phyloP scores from a whole-genome alignment of 2,888 invertebrate genomes.

The Argyresthia albistria region DNA sequence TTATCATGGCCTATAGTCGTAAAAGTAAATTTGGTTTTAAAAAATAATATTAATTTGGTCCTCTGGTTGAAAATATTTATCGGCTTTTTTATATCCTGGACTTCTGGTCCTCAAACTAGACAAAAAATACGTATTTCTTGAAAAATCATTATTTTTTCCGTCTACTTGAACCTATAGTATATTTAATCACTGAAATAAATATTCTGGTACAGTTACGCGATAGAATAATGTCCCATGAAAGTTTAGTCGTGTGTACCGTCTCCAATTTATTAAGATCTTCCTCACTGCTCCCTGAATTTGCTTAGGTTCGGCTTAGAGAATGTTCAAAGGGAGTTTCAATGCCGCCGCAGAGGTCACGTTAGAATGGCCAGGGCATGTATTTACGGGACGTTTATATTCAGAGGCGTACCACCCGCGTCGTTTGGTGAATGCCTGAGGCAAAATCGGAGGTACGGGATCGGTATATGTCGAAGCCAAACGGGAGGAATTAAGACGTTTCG shows the following conservation, averaged over 20 bases:
- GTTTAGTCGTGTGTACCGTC: slow-evolving; percentile 1
- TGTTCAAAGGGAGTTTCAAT: not conserved
- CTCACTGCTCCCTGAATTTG: not conserved
- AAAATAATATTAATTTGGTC: too few relatives aligned
- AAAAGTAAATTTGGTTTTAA: too few relatives aligned
- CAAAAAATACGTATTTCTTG: too few relatives aligned
- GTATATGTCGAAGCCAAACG: slow-evolving; percentile 15
- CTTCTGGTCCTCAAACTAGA: too few relatives aligned
- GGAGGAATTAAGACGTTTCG: not conserved
- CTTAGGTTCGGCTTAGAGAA: not conserved
- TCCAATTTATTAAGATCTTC: not conserved
- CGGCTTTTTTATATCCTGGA: too few relatives aligned
- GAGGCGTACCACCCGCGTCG: slow-evolving; percentile 57
- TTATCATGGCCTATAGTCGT: too few relatives aligned
- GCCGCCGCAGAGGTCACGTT: slow-evolving; percentile 1
- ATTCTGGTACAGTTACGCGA: not conserved
- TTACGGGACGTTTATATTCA: slow-evolving; percentile 54
- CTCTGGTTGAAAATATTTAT: too few relatives aligned
- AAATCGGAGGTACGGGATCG: slow-evolving; percentile 41
- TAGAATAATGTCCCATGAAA: slow-evolving; percentile 5
- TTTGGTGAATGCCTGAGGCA: slow-evolving; percentile 30
- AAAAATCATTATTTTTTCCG: not conserved
- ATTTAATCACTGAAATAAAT: slow-evolving; percentile 1
- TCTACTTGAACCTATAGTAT: not conserved
- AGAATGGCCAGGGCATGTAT: slow-evolving; percentile 28